Percentiles rank a stretch among this genome's conserved stretches.
phyloP scores from a whole-genome alignment of 2,113 vertebrate genomes.

The Nothobranchius furzeri region DNA sequence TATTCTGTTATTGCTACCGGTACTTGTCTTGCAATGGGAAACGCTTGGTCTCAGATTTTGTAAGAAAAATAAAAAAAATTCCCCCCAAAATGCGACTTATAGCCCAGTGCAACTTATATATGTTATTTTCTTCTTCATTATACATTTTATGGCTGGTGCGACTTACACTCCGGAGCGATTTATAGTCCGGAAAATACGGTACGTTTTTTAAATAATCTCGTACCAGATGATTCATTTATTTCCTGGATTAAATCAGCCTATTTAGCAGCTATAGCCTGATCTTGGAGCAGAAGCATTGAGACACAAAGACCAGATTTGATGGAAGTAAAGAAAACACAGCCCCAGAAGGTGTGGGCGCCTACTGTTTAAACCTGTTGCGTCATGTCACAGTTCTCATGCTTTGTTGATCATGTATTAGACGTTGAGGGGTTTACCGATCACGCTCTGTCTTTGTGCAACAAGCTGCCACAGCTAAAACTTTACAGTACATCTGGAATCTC shows the following conservation, averaged over 20 bases:
- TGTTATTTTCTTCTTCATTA: too few relatives aligned
- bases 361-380: neutral
- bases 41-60: too few relatives aligned
- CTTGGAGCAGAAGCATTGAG: conserved; percentile 71
- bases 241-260: neutral
- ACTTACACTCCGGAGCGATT: too few relatives aligned
- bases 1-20: too few relatives aligned
- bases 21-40: too few relatives aligned
- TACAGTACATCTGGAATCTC: conserved; percentile 61
- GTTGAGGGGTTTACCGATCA: conserved; percentile 46
- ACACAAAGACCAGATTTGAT: conserved; percentile 58
- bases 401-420: conserved; percentile 26
- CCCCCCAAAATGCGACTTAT: too few relatives aligned
- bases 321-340: conserved; percentile 20
- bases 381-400: neutral
- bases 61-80: too few relatives aligned
- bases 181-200: too few relatives aligned
- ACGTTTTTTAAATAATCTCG: too few relatives aligned
- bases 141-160: too few relatives aligned
- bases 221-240: too few relatives aligned
- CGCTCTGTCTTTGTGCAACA: conserved; percentile 78
- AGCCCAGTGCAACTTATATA: too few relatives aligned
- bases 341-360: conserved; percentile 39
- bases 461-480: conserved; percentile 83
- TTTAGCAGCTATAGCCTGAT: conserved; percentile 79